Conservation (phyloP, 2,797 vertebrate genomes). For the Centroberyx gerrardi region DNA sequence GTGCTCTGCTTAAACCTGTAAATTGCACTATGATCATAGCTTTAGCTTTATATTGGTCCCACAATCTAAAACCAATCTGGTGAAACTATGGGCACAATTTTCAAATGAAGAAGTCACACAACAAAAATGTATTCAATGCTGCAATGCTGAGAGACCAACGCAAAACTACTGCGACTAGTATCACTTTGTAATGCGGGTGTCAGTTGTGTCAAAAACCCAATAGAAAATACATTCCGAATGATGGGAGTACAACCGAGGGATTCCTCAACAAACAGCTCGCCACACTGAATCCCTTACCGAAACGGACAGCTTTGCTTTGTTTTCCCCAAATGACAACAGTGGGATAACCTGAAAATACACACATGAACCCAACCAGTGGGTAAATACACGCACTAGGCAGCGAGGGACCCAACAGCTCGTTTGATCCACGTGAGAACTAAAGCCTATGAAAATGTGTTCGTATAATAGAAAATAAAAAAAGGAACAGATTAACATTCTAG, state of each 20-base stretch:
- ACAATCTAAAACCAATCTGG: slow-evolving; percentile 45
- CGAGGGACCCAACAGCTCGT: slow-evolving; percentile 40
- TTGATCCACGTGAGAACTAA: slow-evolving; percentile 53
- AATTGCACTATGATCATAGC: slow-evolving; percentile 48
- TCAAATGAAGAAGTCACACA: background rate
- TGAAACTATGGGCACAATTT: slow-evolving; percentile 22
- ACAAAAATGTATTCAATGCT: slow-evolving; percentile 2
- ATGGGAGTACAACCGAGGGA: slow-evolving; percentile 42
- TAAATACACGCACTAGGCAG: slow-evolving; percentile 49
- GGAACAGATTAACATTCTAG: slow-evolving; percentile 45
- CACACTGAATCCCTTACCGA: slow-evolving; percentile 50
- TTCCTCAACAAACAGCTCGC: slow-evolving; percentile 42
- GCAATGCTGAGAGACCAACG: background rate
- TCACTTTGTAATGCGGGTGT: slow-evolving; percentile 44
- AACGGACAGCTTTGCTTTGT: slow-evolving; percentile 71
- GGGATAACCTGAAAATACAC: slow-evolving; percentile 66
- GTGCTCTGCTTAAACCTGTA: slow-evolving; percentile 42
- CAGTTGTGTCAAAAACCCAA: slow-evolving; percentile 49
- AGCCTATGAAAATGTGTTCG: slow-evolving; percentile 42
- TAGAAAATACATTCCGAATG: slow-evolving; percentile 66
- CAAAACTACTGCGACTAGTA: slow-evolving; percentile 27
- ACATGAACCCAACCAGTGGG: slow-evolving; percentile 79
- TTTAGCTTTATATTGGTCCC: slow-evolving; percentile 57
- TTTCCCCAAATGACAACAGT: slow-evolving; percentile 61
- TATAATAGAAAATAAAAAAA: slow-evolving; percentile 41